Percentiles rank a stretch among this genome's conserved stretches.
Evolutionary conservation across 2,888 invertebrate species (phyloP).

Genomic region (Andrena praecox): DNA sequence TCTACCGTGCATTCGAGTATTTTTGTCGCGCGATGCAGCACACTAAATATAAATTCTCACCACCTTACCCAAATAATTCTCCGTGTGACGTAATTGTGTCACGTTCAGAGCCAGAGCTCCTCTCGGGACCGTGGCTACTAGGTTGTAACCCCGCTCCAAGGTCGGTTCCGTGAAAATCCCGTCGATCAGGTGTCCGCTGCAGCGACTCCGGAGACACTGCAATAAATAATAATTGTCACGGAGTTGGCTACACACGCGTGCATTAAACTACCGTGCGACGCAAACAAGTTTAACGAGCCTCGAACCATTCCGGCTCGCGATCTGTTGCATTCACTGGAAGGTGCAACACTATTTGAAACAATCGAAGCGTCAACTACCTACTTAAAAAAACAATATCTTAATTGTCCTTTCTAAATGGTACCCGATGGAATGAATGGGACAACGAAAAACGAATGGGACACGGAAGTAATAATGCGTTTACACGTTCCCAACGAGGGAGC

Average conservation of each 20-base stretch:
- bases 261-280: not conserved
- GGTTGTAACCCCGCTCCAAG: constrained; percentile 93
- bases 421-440: not conserved
- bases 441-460: constrained; percentile 18
- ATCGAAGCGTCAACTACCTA: not conserved
- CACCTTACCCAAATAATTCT: constrained; percentile 92
- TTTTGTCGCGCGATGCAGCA: not conserved
- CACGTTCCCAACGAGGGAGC: constrained; percentile 36
- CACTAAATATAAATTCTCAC: constrained; percentile 9
- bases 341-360: not conserved
- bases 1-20: constrained; percentile 1
- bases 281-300: constrained; percentile 1
- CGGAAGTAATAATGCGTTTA: constrained; percentile 42
- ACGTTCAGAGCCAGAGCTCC: constrained; percentile 95
- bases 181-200: constrained; percentile 90
- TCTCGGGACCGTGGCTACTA: constrained; percentile 92
- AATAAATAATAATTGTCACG: constrained; percentile 23
- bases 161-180: constrained; percentile 94
- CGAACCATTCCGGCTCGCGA: not conserved
- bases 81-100: constrained; percentile 92
- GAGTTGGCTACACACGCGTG: constrained; percentile 5
- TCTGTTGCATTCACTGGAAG: not conserved
- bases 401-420: not conserved
- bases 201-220: constrained; percentile 56
- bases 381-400: not conserved